phyloP scores from a whole-genome alignment of 2,797 vertebrate species.

The Fringilla coelebs region DNA sequence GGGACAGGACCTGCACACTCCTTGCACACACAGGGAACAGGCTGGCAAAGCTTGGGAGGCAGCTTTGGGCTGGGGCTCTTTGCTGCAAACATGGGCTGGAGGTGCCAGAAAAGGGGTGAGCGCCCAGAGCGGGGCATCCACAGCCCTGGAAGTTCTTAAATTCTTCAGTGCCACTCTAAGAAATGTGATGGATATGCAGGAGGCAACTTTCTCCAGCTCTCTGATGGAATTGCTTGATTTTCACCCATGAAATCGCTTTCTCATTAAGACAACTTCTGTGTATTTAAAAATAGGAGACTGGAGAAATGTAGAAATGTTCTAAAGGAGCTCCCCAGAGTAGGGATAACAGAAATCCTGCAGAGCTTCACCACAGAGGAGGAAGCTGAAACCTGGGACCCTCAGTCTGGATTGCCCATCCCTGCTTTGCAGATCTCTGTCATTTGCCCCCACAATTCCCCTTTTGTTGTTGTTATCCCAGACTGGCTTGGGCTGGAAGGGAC shows the following conservation, averaged over 20 bases:
- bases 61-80: background rate
- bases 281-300: background rate
- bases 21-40: background rate
- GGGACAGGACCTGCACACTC: background rate
- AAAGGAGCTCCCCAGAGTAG: background rate
- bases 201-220: background rate
- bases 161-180: background rate
- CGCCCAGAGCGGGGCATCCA: background rate
- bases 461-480: background rate
- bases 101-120: background rate
- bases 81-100: accelerated
- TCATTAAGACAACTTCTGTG: background rate
- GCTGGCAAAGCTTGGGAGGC: background rate
- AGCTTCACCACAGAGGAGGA: background rate
- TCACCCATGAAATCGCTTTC: background rate
- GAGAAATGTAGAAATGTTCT: background rate
- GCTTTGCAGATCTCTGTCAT: accelerated
- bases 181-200: background rate
- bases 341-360: accelerated
- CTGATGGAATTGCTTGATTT: background rate
- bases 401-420: background rate
- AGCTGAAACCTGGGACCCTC: background rate
- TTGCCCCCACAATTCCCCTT: background rate
- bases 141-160: background rate
- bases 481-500: background rate